Conservation (phyloP, 2,113 vertebrate species). For the Promerops cafer region DNA sequence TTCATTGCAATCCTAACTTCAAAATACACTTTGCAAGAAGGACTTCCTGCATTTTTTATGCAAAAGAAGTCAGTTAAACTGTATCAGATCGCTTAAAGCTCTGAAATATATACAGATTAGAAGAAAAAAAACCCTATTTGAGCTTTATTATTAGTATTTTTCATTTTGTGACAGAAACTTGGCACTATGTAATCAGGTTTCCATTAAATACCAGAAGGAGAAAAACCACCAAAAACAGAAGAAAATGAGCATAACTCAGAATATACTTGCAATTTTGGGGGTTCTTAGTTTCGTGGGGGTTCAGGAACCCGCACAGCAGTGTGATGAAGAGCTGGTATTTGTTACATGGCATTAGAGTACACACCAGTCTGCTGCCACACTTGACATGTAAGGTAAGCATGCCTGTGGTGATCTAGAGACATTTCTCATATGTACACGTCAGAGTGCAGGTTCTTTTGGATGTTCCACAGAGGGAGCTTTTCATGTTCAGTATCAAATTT, state of each 20-base stretch:
- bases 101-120: neutral
- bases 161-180: neutral
- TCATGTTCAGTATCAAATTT: neutral
- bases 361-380: neutral
- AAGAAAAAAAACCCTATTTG: neutral
- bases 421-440: neutral
- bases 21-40: neutral
- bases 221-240: neutral
- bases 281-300: neutral
- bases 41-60: neutral
- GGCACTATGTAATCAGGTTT: neutral
- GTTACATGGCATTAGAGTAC: neutral
- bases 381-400: too few species aligned
- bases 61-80: neutral
- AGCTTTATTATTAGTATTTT: neutral
- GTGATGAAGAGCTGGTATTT: neutral
- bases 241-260: neutral
- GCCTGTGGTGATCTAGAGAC: neutral
- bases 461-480: neutral
- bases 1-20: neutral
- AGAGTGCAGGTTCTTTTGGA: neutral
- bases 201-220: neutral
- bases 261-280: neutral
- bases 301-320: neutral
- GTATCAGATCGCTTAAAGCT: neutral